Evolutionary conservation across 2,888 invertebrate species (phyloP), one percentile per base, ranked within the genome.

Genomic region (Ommatoiulus sabulosus): DNA sequence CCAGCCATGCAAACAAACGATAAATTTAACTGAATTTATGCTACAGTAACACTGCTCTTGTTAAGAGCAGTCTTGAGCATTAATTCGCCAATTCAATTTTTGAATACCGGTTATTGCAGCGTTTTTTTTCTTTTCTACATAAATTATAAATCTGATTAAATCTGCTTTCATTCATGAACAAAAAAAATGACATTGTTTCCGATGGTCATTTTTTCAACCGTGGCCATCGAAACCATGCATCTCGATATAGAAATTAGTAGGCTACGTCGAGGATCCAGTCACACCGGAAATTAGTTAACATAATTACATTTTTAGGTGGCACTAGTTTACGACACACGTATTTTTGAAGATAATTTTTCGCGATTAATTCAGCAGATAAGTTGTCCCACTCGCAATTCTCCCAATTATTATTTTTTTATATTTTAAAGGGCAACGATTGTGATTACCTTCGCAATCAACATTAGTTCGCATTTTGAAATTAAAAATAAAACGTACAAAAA

Each of bases 271-370:
- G 17, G 2, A 10, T n/a, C 63, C 63, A 63, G 63, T 63, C 63
- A 2, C 63, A 63, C 63, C 63, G 63, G 63, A 63, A 63, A 63
- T 63, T 63, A 63, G 63, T 63, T 63, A 63, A n/a, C 63, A 63
- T 63, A 63, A 63, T 52, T 63, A 63, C 63, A 63, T 63, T 63
- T 52, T 63, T n/a, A 63, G 63, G 63, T 63, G 63, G 63, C 63
- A 63, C 63, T 63, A 63, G 63, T 63, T 63, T 63, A 63, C n/a
- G 63, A 63, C 63, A 63, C n/a, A 63, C 20, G 15, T 52, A 52
- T 63, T 63, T 63, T 63, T n/a, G 63, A n/a, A 63, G 63, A n/a
- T 63, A 63, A 63, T n/a, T 63, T n/a, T n/a, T 63, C 63, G 63
- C 7, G n/a, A 63, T 63, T 63, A n/a, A 63, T n/a, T 63, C 63